These are phyloP conservation scores for Passer montanus DNA, from an alignment of 2,113 vertebrate species.

Conservation along the genomic window DNA sequence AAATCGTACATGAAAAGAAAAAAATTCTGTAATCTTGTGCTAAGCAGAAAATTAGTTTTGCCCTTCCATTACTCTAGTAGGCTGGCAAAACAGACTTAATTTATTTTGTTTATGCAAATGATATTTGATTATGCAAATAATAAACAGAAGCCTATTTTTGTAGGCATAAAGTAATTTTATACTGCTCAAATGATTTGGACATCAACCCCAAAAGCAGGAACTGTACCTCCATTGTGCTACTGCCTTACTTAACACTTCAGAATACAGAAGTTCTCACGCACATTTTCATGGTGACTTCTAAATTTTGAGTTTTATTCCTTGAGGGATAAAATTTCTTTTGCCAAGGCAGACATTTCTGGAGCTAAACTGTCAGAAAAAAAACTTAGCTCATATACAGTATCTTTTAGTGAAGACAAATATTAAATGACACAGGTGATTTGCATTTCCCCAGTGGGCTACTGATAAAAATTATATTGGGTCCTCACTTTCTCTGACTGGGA, in stretches of 20 bases:
- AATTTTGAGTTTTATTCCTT: not conserved
- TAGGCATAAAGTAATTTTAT: not conserved
- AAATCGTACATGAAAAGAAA: not conserved
- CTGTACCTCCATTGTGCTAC: not conserved
- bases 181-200: not conserved
- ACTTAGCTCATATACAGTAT: not conserved
- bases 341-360: not conserved
- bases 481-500: not conserved
- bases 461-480: not conserved
- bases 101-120: not conserved
- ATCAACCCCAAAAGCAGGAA: not conserved
- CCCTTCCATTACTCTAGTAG: not conserved
- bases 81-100: slow-evolving; percentile 2
- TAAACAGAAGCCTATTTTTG: slow-evolving; percentile 26
- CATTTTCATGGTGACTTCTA: not conserved
- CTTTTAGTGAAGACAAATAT: not conserved
- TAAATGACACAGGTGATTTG: not conserved
- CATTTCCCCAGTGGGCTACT: not conserved
- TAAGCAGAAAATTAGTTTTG: slow-evolving; percentile 30
- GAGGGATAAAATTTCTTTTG: not conserved
- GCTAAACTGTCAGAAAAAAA: not conserved
- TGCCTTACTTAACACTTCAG: not conserved
- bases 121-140: slow-evolving; percentile 34
- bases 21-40: not conserved
- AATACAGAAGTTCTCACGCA: not conserved